Evolutionary conservation across 2,888 invertebrate genomes (phyloP).

Genomic region (Kryphioiulus occultus): DNA sequence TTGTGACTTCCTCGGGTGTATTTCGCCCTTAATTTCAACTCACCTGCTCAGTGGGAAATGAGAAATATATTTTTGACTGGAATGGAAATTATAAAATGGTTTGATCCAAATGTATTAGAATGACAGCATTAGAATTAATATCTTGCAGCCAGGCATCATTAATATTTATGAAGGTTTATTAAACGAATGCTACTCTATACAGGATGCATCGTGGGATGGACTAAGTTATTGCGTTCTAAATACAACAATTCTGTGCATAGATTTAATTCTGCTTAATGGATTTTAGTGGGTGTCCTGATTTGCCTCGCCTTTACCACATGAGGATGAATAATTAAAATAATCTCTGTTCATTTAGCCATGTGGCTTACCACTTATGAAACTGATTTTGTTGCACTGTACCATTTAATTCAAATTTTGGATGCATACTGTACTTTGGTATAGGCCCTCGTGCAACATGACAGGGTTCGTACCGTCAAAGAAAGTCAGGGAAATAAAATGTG

Average conservation of each 20-base stretch:
- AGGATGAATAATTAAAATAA: neutral
- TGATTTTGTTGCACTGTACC: no score
- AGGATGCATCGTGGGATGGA: neutral
- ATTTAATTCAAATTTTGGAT: no score
- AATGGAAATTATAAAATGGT: neutral
- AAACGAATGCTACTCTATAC: neutral
- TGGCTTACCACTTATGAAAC: neutral
- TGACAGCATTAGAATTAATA: conserved; percentile 21
- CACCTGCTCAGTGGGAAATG: neutral
- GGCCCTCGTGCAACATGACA: no score
- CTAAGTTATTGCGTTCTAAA: conserved; percentile 2
- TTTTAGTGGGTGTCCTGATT: neutral
- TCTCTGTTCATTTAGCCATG: neutral
- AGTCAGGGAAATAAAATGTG: no score
- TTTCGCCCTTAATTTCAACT: neutral
- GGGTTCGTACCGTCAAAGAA: no score
- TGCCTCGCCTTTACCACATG: neutral
- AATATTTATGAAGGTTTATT: conserved; percentile 31
- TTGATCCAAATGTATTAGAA: neutral
- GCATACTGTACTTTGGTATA: no score
- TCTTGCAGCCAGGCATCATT: neutral
- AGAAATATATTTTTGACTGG: neutral
- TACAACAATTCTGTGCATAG: neutral
- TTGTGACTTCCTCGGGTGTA: neutral
- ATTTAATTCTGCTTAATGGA: neutral